phyloP scores from a whole-genome alignment of 2,888 invertebrate species.

The Lutraria lutraria region DNA sequence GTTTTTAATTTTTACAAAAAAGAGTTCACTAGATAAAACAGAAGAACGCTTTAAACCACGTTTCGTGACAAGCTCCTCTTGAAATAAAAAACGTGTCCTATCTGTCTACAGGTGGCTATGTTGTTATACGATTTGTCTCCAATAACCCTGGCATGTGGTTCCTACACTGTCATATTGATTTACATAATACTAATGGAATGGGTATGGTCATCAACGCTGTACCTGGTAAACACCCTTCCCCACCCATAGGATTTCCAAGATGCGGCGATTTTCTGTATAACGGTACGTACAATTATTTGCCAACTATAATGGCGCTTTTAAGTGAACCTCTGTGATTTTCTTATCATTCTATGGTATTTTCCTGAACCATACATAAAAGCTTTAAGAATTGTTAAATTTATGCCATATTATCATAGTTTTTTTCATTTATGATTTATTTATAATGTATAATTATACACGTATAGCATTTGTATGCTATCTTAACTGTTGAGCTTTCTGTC shows the following conservation, averaged over 20 bases:
- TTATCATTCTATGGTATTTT: neutral
- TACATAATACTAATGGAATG: conserved; percentile 78
- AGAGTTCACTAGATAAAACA: too few species aligned
- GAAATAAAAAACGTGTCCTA: neutral
- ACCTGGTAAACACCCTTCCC: conserved; percentile 5
- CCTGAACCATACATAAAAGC: neutral
- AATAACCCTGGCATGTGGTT: conserved; percentile 79
- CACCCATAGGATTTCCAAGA: conserved; percentile 67
- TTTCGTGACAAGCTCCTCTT: neutral
- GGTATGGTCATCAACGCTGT: conserved; percentile 70
- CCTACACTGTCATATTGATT: conserved; percentile 77
- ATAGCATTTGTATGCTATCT: too few species aligned
- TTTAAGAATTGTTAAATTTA: too few species aligned
- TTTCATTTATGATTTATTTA: too few species aligned
- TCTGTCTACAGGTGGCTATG: conserved; percentile 71
- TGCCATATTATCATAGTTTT: too few species aligned
- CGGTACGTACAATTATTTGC: conserved; percentile 11
- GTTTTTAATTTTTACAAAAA: too few species aligned
- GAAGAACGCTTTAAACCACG: neutral
- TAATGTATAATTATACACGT: too few species aligned
- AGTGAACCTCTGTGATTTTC: neutral
- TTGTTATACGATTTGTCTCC: conserved; percentile 74
- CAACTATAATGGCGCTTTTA: neutral
- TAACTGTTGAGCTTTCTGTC: too few species aligned
- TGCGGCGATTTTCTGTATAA: conserved; percentile 59